Evolutionary conservation across 1,140 invertebrate species (phyloP), one percentile per base, ranked within the genome.

Genomic region (Apolygus lucorum): DNA sequence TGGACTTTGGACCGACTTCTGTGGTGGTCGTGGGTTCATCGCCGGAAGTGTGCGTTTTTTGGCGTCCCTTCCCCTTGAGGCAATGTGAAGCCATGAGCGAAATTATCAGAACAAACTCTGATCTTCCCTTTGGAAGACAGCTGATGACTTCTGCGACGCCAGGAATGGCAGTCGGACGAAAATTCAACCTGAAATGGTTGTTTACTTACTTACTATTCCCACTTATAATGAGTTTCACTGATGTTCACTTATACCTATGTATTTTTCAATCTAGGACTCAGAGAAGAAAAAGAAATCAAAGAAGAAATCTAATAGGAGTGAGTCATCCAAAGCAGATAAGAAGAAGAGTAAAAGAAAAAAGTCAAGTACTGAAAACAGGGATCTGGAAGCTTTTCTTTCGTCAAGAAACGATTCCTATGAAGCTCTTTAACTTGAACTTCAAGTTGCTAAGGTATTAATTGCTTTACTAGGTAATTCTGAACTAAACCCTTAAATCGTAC

Each of bases 261-360:
- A 68, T 62, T 63, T 67, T 14, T 49, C n/a, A 22, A 28, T 54
- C n/a, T 62, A 68, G 59, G 52, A 28, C 21, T 28, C 29, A 52
- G 68, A 71, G 49, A 68, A 71, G 28, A 74, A 71, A 59, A 70
- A 72, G 52, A 72, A 71, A 14, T 24, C 49, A 28, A 71, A 64
- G 27, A 68, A 68, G 59, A 71, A 68, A 63, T 52, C 26, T 26
- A 73, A 73, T 24, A 72, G 69, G 70, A 69, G 69, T 11, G 65
- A 67, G 14, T 8, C 24, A 11, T 67, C 22, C 27, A 69, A 21
- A n/a, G 42, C 69, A 62, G 71, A 72, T 59, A 70, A 74, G 42
- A 68, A 70, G 29, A 69, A 71, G 59, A 72, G 27, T 8, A 73
- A 71, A 68, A 74, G 69, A 68, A 74, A 72, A 66, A 72, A 72